Base-by-base conservation (phyloP, 2,888 invertebrate genomes). In the Lottia gigantea region DNA sequence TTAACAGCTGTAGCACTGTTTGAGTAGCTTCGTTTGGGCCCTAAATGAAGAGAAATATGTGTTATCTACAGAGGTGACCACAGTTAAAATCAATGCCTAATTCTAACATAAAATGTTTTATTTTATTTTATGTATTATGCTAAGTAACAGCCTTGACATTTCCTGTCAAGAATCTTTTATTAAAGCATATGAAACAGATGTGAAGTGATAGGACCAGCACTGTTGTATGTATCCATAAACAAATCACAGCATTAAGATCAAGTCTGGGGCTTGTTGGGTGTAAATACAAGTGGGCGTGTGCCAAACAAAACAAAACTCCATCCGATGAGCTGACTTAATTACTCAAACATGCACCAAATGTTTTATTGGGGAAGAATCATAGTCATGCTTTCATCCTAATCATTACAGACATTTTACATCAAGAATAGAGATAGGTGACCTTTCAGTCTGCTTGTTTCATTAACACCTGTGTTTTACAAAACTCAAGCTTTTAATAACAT, bases 221-320 rank as follows among this genome's bases (percentile, higher is more conserved):
- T n/a, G 19, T 55, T 55, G 55, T 55, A 19, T 55, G 55, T 55
- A 55, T 55, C 55, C n/a, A 55, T 55, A 55, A 55, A 55, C 55
- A 55, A 55, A 55, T 55, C 55, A 55, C 55, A 55, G 55, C 55
- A 55, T n/a, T 16, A 55, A 55, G 55, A 55, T 55, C 55, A 55
- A 16, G 55, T 19, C 46, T n/a, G 64, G 49, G n/a, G 64, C 67
- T 70, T 69, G 61, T 55, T 45, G 63, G 66, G 68, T 66, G 70
- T 72, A 72, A 72, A 72, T 65, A 72, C 70, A 70, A 70, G 72
- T 72, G 72, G 72, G 72, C 26, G 72, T 67, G 72, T 70, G 72
- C 72, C 72, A 72, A 72, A 55, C 47, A 70, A 72, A 72, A 72
- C 63, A 72, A 49, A 55, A 63, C 70, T 70, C 61, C 67, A 63